Evolutionary conservation across 2,797 vertebrate species (phyloP).

Genomic region (Adrianichthys oophorus): DNA sequence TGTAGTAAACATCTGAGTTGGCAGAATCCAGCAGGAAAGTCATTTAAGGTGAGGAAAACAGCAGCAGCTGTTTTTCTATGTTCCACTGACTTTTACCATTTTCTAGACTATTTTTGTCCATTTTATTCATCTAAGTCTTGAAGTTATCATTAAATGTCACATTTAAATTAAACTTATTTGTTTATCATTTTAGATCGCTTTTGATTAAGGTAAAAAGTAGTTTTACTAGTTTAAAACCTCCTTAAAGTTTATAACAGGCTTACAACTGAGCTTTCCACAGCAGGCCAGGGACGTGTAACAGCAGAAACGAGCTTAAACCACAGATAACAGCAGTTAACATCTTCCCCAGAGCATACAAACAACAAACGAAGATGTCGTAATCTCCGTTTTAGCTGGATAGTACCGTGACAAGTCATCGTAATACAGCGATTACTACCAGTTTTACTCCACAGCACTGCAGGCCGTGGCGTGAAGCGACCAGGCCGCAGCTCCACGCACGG

Average conservation of each 20-base stretch:
- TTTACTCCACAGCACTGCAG: conserved; percentile 70
- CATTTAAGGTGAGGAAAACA: conserved; percentile 28
- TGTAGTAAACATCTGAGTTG: conserved; percentile 7
- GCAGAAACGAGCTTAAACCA: conserved; percentile 26
- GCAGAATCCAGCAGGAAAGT: conserved; percentile 13
- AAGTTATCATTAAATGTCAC: too few species aligned
- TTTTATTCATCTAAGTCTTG: background rate
- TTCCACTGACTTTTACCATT: background rate
- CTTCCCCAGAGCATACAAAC: conserved; percentile 44
- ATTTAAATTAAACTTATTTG: too few species aligned
- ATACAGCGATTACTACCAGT: conserved; percentile 76
- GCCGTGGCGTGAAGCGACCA: conserved; percentile 68
- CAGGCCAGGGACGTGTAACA: conserved; percentile 15
- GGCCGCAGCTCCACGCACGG: conserved; percentile 62
- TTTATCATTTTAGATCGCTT: background rate
- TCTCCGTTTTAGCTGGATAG: conserved; percentile 60
- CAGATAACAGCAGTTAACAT: conserved; percentile 47
- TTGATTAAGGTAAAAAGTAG: background rate
- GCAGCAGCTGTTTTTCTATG: background rate
- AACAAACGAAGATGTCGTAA: conserved; percentile 52
- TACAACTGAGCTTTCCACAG: conserved; percentile 18
- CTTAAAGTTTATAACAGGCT: conserved; percentile 17
- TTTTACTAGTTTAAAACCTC: background rate
- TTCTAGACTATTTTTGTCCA: background rate
- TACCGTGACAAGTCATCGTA: conserved; percentile 72